These are phyloP conservation scores for Neosilurus hyrtlii DNA, from an alignment of 2,797 vertebrate species.

Conservation along the genomic window DNA sequence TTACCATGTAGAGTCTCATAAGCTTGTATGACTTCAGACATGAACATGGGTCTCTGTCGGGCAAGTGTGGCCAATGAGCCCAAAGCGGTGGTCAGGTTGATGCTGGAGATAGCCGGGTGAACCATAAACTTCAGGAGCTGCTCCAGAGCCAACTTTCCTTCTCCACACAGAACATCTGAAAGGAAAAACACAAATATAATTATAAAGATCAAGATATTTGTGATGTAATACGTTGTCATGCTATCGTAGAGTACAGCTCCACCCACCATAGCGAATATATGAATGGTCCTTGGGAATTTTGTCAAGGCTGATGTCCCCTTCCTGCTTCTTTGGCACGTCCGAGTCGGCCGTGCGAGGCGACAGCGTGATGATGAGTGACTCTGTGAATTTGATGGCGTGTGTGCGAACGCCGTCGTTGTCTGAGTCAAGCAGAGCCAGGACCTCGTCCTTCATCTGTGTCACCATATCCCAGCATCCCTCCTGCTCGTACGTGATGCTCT, in stretches of 20 bases:
- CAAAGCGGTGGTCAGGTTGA: slow-evolving; percentile 90
- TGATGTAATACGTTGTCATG: neutral
- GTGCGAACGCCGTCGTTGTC: slow-evolving; percentile 95
- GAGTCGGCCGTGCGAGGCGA: slow-evolving; percentile 84
- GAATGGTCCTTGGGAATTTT: slow-evolving; percentile 86
- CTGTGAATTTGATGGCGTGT: slow-evolving; percentile 94
- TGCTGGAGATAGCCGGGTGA: slow-evolving; percentile 93
- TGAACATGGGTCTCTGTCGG: slow-evolving; percentile 93
- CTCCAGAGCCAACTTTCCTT: slow-evolving; percentile 85
- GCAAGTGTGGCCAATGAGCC: slow-evolving; percentile 90
- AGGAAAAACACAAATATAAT: neutral
- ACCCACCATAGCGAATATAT: slow-evolving; percentile 84
- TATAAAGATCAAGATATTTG: neutral
- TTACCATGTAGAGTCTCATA: slow-evolving; percentile 91
- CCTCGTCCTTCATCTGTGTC: slow-evolving; percentile 87
- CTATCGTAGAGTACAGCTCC: neutral
- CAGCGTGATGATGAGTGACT: slow-evolving; percentile 88
- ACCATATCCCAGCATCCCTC: slow-evolving; percentile 95
- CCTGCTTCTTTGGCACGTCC: slow-evolving; percentile 85
- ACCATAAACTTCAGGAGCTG: slow-evolving; percentile 95
- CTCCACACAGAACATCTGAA: slow-evolving; percentile 80
- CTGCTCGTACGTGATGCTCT: slow-evolving; percentile 82
- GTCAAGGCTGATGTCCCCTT: slow-evolving; percentile 90
- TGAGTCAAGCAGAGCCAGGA: slow-evolving; percentile 85
- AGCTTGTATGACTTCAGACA: slow-evolving; percentile 94